Evolutionary conservation across 2,888 invertebrate species (phyloP).

Genomic region (Thumatha senex): DNA sequence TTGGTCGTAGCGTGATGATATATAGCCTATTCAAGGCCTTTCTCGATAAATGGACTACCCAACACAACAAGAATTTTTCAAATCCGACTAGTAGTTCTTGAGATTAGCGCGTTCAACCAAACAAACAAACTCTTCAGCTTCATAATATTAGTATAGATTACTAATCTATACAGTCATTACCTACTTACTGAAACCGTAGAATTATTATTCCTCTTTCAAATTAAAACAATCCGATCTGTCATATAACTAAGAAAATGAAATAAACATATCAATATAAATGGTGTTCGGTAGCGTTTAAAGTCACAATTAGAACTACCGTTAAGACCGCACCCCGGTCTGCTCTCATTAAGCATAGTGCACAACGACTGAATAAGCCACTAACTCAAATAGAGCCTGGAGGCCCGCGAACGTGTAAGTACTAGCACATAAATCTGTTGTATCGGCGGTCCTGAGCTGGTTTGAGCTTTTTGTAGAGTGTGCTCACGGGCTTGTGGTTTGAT

Average conservation of each 20-base stretch:
- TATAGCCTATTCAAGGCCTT: no score
- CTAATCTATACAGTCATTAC: neutral
- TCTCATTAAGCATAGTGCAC: slow-evolving; percentile 56
- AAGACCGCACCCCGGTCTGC: slow-evolving; percentile 42
- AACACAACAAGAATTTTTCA: no score
- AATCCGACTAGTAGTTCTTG: no score
- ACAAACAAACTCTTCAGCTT: no score
- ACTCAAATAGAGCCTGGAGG: slow-evolving; percentile 49
- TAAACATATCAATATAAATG: slow-evolving; percentile 25
- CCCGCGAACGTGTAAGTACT: slow-evolving; percentile 47
- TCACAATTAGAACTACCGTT: slow-evolving; percentile 50
- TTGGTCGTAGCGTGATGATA: no score
- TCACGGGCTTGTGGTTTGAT: slow-evolving; percentile 25
- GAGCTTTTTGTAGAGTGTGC: slow-evolving; percentile 32
- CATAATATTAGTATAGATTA: no score
- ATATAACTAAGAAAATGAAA: slow-evolving; percentile 9
- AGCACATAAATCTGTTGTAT: slow-evolving; percentile 48
- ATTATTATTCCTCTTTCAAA: neutral
- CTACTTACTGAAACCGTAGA: neutral
- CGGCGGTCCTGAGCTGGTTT: slow-evolving; percentile 38
- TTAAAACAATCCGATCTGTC: neutral
- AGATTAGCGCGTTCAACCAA: no score
- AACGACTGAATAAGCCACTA: slow-evolving; percentile 34
- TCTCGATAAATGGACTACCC: no score
- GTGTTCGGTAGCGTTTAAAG: slow-evolving; percentile 22